Conservation (phyloP, 2,113 vertebrate genomes). For the Pandion haliaetus region DNA sequence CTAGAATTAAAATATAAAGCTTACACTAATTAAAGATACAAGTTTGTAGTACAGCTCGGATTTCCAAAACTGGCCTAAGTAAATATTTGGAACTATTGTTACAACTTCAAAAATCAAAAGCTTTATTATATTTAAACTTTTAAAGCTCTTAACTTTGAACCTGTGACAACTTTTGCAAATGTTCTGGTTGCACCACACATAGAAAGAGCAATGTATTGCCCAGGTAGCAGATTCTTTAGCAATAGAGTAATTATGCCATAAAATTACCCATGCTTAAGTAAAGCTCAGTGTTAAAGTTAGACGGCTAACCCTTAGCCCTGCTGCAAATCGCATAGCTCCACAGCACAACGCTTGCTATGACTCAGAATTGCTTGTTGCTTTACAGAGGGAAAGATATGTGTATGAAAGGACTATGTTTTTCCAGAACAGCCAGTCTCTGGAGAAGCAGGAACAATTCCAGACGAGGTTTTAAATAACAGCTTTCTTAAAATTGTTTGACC, state of each 20-base stretch:
- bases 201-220: neutral
- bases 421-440: neutral
- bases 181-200: neutral
- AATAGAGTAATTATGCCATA: neutral
- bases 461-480: neutral
- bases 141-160: neutral
- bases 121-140: neutral
- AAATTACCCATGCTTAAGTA: neutral
- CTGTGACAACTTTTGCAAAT: neutral
- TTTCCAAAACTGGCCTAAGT: neutral
- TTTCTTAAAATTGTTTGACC: neutral
- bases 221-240: neutral
- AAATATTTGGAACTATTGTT: neutral
- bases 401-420: neutral
- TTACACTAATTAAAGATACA: neutral
- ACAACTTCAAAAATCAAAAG: neutral
- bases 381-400: neutral
- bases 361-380: neutral
- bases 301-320: neutral
- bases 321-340: neutral
- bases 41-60: neutral
- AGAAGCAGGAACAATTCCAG: neutral
- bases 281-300: neutral
- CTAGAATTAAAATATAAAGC: neutral
- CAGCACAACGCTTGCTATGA: neutral